Conservation (phyloP, 2,797 vertebrate species). For the Myoxocephalus aenaeus region DNA sequence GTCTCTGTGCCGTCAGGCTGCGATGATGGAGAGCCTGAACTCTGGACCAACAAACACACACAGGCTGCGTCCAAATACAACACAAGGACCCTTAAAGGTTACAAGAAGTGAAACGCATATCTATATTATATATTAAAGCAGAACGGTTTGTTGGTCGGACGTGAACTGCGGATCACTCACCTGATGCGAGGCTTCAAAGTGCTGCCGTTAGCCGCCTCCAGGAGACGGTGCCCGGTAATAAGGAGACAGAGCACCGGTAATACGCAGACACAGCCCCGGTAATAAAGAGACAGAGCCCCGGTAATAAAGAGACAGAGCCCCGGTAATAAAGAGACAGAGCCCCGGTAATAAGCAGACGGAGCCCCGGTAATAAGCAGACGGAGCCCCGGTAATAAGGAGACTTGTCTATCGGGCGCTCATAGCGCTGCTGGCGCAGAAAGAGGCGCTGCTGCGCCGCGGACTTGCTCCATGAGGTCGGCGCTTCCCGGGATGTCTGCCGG, state of each 20-base stretch:
- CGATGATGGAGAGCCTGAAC: neutral
- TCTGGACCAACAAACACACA: neutral
- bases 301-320: no score
- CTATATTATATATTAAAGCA: neutral
- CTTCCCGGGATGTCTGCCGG: conserved; percentile 12
- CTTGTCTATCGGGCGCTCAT: conserved; percentile 9
- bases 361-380: no score
- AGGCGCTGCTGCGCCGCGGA: conserved; percentile 13
- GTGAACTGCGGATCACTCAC: conserved; percentile 59
- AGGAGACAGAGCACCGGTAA: neutral
- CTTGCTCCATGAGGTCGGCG: conserved; percentile 35
- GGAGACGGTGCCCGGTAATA: neutral
- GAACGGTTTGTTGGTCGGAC: neutral
- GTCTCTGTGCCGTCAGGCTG: neutral
- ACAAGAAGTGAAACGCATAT: no score
- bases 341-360: no score
- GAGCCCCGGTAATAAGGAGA: no score
- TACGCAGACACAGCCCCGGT: no score
- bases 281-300: no score
- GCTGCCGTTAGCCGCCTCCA: neutral
- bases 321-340: no score
- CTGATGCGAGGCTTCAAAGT: conserved; percentile 61
- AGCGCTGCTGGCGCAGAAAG: conserved; percentile 21
- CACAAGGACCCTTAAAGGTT: conserved; percentile 41
- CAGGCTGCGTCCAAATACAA: neutral